Percentiles rank a stretch among this genome's conserved stretches.
Evolutionary conservation across 2,797 vertebrate genomes (phyloP).

Genomic region (Argentina silus): DNA sequence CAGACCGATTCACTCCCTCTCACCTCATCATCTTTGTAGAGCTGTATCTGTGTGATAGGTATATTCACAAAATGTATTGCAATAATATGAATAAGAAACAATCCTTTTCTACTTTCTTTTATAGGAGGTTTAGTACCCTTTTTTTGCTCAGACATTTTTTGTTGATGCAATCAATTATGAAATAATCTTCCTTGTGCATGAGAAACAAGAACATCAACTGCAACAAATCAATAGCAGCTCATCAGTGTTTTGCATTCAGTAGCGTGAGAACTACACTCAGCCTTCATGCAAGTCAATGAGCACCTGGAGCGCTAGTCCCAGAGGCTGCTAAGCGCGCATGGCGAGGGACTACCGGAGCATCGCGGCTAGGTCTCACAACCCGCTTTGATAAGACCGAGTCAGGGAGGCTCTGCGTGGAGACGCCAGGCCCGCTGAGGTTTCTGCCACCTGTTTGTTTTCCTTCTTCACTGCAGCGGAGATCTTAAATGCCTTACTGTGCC

Average conservation of each 20-base stretch:
- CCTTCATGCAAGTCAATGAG: slow-evolving; percentile 85
- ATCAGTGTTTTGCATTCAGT: slow-evolving; percentile 70
- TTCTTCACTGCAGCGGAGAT: slow-evolving; percentile 65
- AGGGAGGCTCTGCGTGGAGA: slow-evolving; percentile 63
- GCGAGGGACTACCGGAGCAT: slow-evolving; percentile 65
- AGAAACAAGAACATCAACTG: slow-evolving; percentile 60
- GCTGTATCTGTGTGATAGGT: slow-evolving; percentile 25
- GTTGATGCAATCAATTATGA: slow-evolving; percentile 52
- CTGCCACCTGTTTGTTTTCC: slow-evolving; percentile 81
- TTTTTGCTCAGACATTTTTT: slow-evolving; percentile 23
- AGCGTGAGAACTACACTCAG: slow-evolving; percentile 76
- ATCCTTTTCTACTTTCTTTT: slow-evolving; percentile 4
- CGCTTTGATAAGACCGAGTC: slow-evolving; percentile 75
- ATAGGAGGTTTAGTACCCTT: slow-evolving; percentile 27
- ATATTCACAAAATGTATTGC: slow-evolving; percentile 19
- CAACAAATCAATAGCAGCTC: slow-evolving; percentile 72
- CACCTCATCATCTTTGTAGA: slow-evolving; percentile 30
- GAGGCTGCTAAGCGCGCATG: slow-evolving; percentile 71
- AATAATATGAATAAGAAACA: slow-evolving; percentile 13
- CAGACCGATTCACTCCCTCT: slow-evolving; percentile 21
- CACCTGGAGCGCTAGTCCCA: slow-evolving; percentile 80
- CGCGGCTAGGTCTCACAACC: slow-evolving; percentile 68
- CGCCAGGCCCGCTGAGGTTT: slow-evolving; percentile 74
- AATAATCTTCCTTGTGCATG: slow-evolving; percentile 66
- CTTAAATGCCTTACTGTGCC: slow-evolving; percentile 67